phyloP scores from a whole-genome alignment of 1,140 invertebrate genomes.

The Planococcus citri region DNA sequence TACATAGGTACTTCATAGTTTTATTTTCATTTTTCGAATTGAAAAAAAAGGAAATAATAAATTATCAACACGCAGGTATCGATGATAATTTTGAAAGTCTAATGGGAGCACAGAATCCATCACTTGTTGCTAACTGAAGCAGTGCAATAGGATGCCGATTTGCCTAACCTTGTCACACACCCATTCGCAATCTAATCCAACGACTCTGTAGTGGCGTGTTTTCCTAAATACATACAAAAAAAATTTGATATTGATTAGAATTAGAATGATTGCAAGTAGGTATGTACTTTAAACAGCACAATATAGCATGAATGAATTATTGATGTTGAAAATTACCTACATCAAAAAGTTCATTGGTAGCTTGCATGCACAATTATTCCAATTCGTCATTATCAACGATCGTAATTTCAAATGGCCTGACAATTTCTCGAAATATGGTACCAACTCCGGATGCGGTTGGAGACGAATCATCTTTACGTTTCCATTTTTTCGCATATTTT shows the following conservation, averaged over 20 bases:
- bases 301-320: too few species aligned
- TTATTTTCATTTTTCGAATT: too few species aligned
- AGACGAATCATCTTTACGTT: not conserved
- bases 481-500: not conserved
- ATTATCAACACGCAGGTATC: too few species aligned
- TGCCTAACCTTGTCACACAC: constrained; percentile 38
- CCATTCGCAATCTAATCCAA: constrained; percentile 64
- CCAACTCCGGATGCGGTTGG: not conserved
- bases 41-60: too few species aligned
- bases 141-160: constrained; percentile 45
- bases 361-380: constrained; percentile 9
- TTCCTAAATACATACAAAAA: constrained; percentile 9
- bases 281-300: too few species aligned
- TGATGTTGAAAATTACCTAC: not conserved
- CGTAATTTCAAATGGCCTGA: not conserved
- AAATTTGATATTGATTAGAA: not conserved
- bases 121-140: constrained; percentile 46
- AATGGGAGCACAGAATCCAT: constrained; percentile 48
- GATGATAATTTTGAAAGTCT: constrained; percentile 43
- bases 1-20: too few species aligned
- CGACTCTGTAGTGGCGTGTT: constrained; percentile 14
- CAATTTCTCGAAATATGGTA: not conserved
- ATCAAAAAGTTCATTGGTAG: constrained; percentile 12
- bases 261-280: not conserved
- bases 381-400: constrained; percentile 15